Evolutionary conservation across 2,113 vertebrate species (phyloP).

Genomic region (Aspidoscelis tigris): DNA sequence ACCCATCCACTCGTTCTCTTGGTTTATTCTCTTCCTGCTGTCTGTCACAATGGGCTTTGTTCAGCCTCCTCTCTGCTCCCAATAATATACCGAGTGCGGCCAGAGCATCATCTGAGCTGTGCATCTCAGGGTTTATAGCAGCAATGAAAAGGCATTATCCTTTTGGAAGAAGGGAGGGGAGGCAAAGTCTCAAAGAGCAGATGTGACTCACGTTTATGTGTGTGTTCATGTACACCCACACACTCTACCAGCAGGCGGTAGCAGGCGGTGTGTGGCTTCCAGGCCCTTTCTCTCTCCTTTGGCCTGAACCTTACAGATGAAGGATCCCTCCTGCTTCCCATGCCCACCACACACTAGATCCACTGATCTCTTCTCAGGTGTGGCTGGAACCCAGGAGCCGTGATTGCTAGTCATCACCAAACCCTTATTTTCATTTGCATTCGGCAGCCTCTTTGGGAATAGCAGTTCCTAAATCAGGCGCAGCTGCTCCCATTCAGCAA

Average conservation of each 20-base stretch:
- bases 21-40: background rate
- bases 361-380: background rate
- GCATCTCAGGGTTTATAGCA: constrained; percentile 16
- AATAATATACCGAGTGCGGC: background rate
- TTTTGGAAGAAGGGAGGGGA: background rate
- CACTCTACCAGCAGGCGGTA: background rate
- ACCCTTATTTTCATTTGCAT: background rate
- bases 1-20: background rate
- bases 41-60: background rate
- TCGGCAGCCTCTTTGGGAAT: background rate
- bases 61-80: background rate
- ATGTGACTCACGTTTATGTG: constrained; percentile 10
- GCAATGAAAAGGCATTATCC: background rate
- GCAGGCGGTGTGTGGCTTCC: background rate
- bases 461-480: constrained; percentile 11
- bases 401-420: background rate
- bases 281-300: background rate
- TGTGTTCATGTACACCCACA: background rate
- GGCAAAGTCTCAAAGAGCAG: constrained; percentile 1
- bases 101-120: background rate
- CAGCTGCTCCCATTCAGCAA: constrained; percentile 22
- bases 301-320: background rate
- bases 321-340: background rate
- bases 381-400: background rate
- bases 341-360: background rate